These are phyloP conservation scores for Mesorhabditis spiculigera DNA, from an alignment of 2,888 invertebrate species.

Conservation along the genomic window DNA sequence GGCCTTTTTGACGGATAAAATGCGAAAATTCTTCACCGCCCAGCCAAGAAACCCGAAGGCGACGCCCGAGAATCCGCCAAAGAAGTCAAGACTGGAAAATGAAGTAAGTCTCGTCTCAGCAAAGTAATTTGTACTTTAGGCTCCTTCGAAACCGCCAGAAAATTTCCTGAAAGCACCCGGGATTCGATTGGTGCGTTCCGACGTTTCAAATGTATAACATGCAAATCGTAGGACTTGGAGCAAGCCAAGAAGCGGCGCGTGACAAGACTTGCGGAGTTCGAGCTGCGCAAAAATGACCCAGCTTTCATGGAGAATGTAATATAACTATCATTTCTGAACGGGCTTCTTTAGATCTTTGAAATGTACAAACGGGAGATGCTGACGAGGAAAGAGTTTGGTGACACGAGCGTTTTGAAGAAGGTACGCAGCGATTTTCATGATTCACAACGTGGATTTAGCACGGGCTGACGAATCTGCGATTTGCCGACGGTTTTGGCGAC, in stretches of 20 bases:
- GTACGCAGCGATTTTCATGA: neutral
- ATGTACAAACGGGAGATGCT: neutral
- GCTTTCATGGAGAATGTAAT: neutral
- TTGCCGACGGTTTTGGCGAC: neutral
- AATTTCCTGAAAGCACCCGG: no score
- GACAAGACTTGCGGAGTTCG: neutral
- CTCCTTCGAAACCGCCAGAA: no score
- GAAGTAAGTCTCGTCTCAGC: neutral
- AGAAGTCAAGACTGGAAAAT: neutral
- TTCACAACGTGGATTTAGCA: neutral
- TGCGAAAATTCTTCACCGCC: neutral
- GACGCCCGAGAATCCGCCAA: neutral
- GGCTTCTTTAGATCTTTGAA: neutral
- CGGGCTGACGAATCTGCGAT: neutral
- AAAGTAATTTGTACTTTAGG: neutral
- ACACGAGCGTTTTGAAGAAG: neutral
- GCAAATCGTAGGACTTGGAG: neutral
- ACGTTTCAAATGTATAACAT: neutral
- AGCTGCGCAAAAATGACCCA: neutral
- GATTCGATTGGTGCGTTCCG: no score
- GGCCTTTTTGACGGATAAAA: no score
- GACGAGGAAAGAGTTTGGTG: neutral
- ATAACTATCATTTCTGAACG: neutral
- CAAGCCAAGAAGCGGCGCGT: neutral
- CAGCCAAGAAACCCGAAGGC: constrained; percentile 1